Evolutionary conservation across 2,797 vertebrate species (phyloP).

Genomic region (Erithacus rubecula): DNA sequence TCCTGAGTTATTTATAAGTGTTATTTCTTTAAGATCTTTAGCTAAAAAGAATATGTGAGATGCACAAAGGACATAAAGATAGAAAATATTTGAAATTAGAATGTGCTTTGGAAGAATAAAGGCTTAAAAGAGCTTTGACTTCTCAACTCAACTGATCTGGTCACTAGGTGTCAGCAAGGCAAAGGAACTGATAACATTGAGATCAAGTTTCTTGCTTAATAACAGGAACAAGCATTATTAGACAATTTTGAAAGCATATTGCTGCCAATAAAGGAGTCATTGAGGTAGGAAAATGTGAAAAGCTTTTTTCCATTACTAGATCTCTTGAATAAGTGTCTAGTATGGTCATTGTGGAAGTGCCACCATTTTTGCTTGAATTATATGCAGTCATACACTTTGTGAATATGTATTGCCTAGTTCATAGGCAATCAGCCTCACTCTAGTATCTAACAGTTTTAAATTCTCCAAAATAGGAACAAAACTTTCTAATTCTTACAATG

Average conservation of each 20-base stretch:
- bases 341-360: neutral
- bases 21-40: neutral
- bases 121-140: neutral
- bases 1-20: neutral
- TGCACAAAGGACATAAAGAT: neutral
- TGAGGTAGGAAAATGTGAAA: neutral
- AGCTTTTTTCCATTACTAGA: neutral
- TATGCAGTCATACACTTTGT: neutral
- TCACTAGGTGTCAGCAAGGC: constrained; percentile 56
- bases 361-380: neutral
- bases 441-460: neutral
- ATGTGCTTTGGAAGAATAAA: neutral
- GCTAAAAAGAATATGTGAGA: neutral
- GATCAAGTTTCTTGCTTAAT: neutral
- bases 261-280: neutral
- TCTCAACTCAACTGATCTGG: neutral
- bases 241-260: neutral
- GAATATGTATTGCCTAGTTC: neutral
- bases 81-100: neutral
- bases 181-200: neutral
- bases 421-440: neutral
- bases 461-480: neutral
- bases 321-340: neutral
- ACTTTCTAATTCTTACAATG: neutral
- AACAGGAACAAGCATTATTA: neutral